phyloP scores from a whole-genome alignment of 2,888 invertebrate species.

The Thecocarcelia acutangulata region DNA sequence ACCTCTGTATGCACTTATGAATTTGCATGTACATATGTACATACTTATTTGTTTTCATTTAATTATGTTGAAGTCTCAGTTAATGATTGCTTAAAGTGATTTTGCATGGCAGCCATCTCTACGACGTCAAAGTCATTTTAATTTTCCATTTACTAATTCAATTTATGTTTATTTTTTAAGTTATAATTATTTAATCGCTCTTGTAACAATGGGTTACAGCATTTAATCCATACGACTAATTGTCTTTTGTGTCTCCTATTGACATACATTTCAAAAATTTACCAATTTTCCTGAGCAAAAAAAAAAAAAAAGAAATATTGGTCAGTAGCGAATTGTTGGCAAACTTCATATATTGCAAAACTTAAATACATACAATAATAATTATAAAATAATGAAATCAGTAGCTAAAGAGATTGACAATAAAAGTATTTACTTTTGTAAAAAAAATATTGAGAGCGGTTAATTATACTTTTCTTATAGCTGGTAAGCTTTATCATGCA shows the following conservation, averaged over 20 bases:
- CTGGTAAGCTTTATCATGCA: no score
- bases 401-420: neutral
- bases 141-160: constrained; percentile 28
- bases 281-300: constrained; percentile 11
- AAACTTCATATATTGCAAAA: neutral
- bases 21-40: no score
- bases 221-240: constrained; percentile 22
- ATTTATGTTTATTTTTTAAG: constrained; percentile 8
- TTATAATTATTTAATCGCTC: constrained; percentile 42
- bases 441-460: no score
- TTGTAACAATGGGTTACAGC: constrained; percentile 40
- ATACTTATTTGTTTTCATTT: constrained; percentile 3
- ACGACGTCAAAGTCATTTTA: constrained; percentile 24
- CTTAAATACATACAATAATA: neutral
- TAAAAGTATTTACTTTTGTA: neutral
- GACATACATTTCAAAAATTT: constrained; percentile 42
- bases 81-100: constrained; percentile 8
- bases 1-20: no score
- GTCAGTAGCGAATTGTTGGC: constrained; percentile 35
- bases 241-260: constrained; percentile 27
- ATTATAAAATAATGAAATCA: neutral
- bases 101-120: constrained; percentile 29
- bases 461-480: no score
- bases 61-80: constrained; percentile 22
- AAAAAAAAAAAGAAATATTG: neutral